Percentiles rank a stretch among this genome's conserved stretches.
Evolutionary conservation across 2,113 vertebrate species (phyloP).

Genomic region (Chionodraco myersi): DNA sequence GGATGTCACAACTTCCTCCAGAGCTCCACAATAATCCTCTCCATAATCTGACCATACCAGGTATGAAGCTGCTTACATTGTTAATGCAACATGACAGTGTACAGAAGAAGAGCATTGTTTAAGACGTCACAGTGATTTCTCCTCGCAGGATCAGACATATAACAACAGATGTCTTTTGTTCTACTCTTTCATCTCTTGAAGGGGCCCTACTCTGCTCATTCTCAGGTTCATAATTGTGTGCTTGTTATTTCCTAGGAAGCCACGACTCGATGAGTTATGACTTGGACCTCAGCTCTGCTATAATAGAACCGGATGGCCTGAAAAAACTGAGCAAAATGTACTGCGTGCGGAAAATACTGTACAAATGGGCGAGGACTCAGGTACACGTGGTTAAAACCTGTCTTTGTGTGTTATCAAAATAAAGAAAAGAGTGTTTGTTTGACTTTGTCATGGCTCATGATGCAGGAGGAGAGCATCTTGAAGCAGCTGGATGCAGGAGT

Average conservation of each 20-base stretch:
- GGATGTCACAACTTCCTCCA: slow-evolving; percentile 66
- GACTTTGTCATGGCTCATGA: background rate
- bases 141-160: no score
- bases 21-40: slow-evolving; percentile 45
- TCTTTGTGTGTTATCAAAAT: background rate
- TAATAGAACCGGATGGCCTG: slow-evolving; percentile 59
- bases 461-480: slow-evolving; percentile 56
- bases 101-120: no score
- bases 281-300: slow-evolving; percentile 60
- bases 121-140: no score
- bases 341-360: slow-evolving; percentile 38
- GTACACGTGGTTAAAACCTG: slow-evolving; percentile 14
- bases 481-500: slow-evolving; percentile 68
- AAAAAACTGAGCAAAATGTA: slow-evolving; percentile 42
- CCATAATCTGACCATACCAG: slow-evolving; percentile 64
- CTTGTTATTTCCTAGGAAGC: slow-evolving; percentile 56
- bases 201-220: no score
- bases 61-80: slow-evolving; percentile 28
- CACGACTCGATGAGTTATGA: slow-evolving; percentile 74
- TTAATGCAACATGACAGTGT: no score
- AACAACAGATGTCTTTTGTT: no score
- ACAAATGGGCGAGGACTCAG: slow-evolving; percentile 64
- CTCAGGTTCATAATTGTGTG: background rate
- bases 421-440: background rate
- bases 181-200: no score